phyloP scores from a whole-genome alignment of 2,888 invertebrate genomes.

The Blomia tropicalis region DNA sequence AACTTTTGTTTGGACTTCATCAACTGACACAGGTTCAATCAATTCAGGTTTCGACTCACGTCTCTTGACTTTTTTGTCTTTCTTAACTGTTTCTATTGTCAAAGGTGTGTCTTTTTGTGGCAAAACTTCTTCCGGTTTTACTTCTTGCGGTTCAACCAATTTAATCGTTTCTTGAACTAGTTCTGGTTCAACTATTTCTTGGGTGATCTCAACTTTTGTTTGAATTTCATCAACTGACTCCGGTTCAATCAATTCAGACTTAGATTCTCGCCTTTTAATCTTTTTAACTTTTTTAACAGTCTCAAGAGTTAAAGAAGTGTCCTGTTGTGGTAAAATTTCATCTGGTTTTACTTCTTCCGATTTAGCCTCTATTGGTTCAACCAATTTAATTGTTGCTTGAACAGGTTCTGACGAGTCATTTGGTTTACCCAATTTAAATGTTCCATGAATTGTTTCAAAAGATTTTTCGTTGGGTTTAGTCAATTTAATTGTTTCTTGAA shows the following conservation, averaged over 20 bases:
- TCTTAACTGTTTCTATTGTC: too few species aligned
- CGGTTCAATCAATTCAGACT: conserved; percentile 12
- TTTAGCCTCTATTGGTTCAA: neutral
- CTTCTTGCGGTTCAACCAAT: neutral
- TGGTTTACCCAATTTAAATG: too few species aligned
- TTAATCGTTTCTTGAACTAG: neutral
- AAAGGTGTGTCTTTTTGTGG: too few species aligned
- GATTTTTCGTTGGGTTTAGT: neutral
- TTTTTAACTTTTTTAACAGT: conserved; percentile 22
- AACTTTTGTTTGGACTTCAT: too few species aligned
- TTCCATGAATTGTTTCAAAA: too few species aligned
- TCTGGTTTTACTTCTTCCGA: neutral
- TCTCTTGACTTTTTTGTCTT: neutral
- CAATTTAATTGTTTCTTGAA: conserved; percentile 7
- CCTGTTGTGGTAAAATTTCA: neutral
- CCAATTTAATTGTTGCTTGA: neutral
- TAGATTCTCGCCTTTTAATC: neutral
- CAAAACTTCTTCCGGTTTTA: neutral
- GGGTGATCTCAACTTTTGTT: neutral
- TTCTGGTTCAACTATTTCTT: neutral
- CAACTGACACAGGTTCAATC: too few species aligned
- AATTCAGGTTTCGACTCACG: neutral
- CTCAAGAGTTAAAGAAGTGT: neutral
- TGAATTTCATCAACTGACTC: conserved; percentile 4
- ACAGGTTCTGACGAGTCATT: too few species aligned